These are phyloP conservation scores for Macroramphosus scolopax DNA, from an alignment of 2,797 vertebrate species.

Conservation along the genomic window DNA sequence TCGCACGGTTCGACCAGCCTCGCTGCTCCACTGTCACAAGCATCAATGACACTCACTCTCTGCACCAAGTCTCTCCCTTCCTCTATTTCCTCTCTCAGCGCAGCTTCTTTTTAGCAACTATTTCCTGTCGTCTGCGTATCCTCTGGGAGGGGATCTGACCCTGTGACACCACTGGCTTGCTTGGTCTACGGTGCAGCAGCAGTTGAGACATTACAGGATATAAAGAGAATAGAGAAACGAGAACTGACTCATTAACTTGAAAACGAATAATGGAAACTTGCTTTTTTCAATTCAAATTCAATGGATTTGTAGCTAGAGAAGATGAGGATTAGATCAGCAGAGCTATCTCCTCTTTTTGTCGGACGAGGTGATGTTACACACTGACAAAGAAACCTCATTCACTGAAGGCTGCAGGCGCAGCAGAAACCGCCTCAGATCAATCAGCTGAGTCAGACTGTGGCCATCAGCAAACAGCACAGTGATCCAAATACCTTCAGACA, in stretches of 20 bases:
- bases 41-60: slow-evolving; percentile 28
- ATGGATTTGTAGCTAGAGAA: neutral
- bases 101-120: slow-evolving; percentile 52
- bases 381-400: neutral
- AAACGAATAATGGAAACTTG: no score
- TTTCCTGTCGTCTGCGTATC: slow-evolving; percentile 64
- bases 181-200: no score
- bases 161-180: slow-evolving; percentile 31
- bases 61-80: slow-evolving; percentile 38
- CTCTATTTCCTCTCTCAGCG: slow-evolving; percentile 54
- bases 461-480: no score
- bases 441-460: neutral
- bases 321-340: no score
- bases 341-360: slow-evolving; percentile 3
- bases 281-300: no score
- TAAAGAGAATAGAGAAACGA: no score
- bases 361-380: neutral
- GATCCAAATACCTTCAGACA: no score
- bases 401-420: neutral
- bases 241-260: no score
- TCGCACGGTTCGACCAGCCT: slow-evolving; percentile 24
- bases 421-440: neutral
- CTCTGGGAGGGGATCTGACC: slow-evolving; percentile 51
- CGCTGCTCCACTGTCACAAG: slow-evolving; percentile 37
- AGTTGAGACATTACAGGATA: no score